These are phyloP conservation scores for Baryphthengus martii DNA, from an alignment of 2,113 vertebrate species.

Conservation along the genomic window DNA sequence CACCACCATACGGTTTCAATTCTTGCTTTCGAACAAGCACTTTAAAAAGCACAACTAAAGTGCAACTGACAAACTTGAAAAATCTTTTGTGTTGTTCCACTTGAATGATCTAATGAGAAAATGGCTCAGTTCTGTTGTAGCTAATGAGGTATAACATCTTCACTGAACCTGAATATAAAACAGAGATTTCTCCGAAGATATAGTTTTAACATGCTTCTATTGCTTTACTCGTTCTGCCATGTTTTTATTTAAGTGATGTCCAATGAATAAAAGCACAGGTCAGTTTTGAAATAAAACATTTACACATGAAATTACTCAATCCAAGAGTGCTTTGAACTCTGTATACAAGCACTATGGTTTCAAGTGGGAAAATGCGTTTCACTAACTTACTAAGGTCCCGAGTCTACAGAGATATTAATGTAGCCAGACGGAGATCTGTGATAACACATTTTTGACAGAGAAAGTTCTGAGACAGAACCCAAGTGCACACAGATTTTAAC, in stretches of 20 bases:
- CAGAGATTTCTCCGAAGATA: constrained; percentile 42
- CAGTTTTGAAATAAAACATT: constrained; percentile 58
- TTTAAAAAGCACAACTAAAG: constrained; percentile 56
- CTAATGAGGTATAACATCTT: constrained; percentile 63
- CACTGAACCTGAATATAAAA: constrained; percentile 59
- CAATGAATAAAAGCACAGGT: constrained; percentile 30
- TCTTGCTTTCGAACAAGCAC: constrained; percentile 37
- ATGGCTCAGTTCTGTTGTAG: constrained; percentile 60
- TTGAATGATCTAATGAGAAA: constrained; percentile 66
- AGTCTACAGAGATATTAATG: neutral
- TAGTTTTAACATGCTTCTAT: neutral
- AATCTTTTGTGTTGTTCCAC: constrained; percentile 60
- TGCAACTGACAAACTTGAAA: constrained; percentile 56
- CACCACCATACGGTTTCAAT: constrained; percentile 23
- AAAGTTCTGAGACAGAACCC: neutral
- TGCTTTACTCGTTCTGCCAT: constrained; percentile 12
- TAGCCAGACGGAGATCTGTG: neutral
- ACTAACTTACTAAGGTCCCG: neutral
- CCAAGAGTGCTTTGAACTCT: constrained; percentile 30
- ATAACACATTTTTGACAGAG: neutral
- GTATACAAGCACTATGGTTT: neutral
- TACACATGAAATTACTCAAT: neutral
- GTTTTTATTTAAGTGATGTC: constrained; percentile 66
- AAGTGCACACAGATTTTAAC: neutral
- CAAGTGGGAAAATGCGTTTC: neutral